A percentile compares a stretch with the other conserved stretches of the same genome.
phyloP scores from a whole-genome alignment of 2,113 vertebrate genomes.

The Astur gentilis region DNA sequence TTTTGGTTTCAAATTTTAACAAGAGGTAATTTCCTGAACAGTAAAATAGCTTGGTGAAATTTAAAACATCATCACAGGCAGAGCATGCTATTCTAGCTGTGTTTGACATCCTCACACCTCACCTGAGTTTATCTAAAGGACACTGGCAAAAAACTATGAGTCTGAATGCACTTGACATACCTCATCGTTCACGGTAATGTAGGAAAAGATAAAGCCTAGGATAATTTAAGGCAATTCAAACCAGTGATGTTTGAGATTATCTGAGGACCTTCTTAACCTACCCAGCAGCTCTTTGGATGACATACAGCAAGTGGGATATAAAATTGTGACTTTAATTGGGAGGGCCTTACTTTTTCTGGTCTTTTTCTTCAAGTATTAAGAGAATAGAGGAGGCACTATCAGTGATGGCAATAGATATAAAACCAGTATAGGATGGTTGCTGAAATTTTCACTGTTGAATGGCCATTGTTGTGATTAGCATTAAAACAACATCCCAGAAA shows the following conservation, averaged over 20 bases:
- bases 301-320: not conserved
- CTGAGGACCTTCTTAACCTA: not conserved
- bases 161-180: not conserved
- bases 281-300: not conserved
- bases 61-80: not conserved
- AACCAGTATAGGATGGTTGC: not conserved
- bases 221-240: constrained; percentile 41
- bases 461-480: not conserved
- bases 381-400: not conserved
- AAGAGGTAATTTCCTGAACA: not conserved
- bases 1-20: not conserved
- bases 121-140: constrained; percentile 7
- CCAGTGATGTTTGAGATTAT: constrained; percentile 18
- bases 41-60: not conserved
- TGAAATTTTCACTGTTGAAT: not conserved
- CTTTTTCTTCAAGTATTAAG: not conserved
- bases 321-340: not conserved
- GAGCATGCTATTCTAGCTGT: not conserved
- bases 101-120: not conserved
- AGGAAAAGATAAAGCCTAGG: not conserved
- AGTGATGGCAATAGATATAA: not conserved
- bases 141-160: not conserved
- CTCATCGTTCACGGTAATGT: not conserved
- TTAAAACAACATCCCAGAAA: not conserved
- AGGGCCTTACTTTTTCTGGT: not conserved